Percentiles rank a stretch among this genome's conserved stretches.
phyloP scores from a whole-genome alignment of 2,888 invertebrate genomes.

The Ischnus inquisitorius region DNA sequence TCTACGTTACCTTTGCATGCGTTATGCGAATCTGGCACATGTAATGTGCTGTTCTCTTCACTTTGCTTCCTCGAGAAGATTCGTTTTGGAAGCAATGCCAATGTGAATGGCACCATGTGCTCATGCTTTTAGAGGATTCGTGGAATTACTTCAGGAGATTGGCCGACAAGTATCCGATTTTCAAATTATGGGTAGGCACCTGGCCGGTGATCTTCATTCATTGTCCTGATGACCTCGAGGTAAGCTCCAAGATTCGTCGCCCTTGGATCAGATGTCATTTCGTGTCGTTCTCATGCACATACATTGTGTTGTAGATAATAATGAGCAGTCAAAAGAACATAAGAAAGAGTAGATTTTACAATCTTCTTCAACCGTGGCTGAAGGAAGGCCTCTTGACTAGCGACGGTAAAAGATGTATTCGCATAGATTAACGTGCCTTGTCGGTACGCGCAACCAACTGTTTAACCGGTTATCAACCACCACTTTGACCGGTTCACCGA shows the following conservation, averaged over 20 bases:
- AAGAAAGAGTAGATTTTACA: conserved; percentile 83
- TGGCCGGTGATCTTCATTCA: conserved; percentile 71
- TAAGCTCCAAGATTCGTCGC: conserved; percentile 56
- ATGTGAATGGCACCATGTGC: too few relatives aligned
- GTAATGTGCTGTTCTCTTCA: too few relatives aligned
- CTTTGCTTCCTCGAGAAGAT: too few relatives aligned
- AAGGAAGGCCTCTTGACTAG: conserved; percentile 84
- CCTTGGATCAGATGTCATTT: not conserved
- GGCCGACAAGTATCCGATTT: conserved; percentile 75
- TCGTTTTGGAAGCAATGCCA: too few relatives aligned
- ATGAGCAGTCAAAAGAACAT: conserved; percentile 73
- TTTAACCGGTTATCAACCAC: too few relatives aligned
- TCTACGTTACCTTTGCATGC: conserved; percentile 54
- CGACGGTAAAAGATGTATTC: conserved; percentile 77
- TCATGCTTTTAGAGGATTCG: conserved; percentile 75
- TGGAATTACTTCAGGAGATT: conserved; percentile 70
- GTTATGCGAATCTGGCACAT: too few relatives aligned
- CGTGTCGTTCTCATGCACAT: not conserved
- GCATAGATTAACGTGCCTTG: too few relatives aligned
- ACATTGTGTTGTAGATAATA: not conserved
- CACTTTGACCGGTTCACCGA: too few relatives aligned
- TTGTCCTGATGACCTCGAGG: conserved; percentile 81
- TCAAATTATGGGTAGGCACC: conserved; percentile 72
- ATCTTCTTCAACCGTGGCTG: conserved; percentile 85
- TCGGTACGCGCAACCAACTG: too few relatives aligned